These are phyloP conservation scores for Rugalucina vietnamica DNA, from an alignment of 2,888 invertebrate species.

Conservation along the genomic window DNA sequence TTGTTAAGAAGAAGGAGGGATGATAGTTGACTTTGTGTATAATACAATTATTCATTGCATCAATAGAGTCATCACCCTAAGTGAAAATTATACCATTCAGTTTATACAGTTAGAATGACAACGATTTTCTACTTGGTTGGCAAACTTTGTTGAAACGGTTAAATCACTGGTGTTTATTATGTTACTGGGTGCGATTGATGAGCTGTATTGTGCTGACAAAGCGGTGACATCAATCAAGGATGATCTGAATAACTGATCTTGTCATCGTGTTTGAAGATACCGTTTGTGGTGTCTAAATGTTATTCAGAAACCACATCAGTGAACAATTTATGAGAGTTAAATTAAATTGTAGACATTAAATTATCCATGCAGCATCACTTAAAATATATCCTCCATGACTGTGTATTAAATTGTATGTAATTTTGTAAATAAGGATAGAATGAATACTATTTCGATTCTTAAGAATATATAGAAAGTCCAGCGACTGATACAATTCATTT, in stretches of 20 bases:
- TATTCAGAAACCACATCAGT: not conserved
- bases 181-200: not conserved
- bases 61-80: not conserved
- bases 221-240: not conserved
- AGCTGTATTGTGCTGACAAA: not conserved
- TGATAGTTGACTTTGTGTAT: too few species aligned
- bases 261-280: not conserved
- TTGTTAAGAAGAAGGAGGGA: too few species aligned
- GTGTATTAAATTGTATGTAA: too few species aligned
- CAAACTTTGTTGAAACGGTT: not conserved
- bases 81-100: not conserved
- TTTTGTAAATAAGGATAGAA: too few species aligned
- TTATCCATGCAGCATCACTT: not conserved
- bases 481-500: too few species aligned
- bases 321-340: not conserved
- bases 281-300: not conserved
- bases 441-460: too few species aligned
- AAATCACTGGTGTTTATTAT: not conserved
- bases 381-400: not conserved
- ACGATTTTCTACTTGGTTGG: not conserved
- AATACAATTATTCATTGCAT: not conserved
- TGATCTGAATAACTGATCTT: conserved; percentile 5
- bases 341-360: not conserved
- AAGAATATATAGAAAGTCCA: too few species aligned
- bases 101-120: not conserved